These are phyloP conservation scores for Cosmopolites sordidus DNA, from an alignment of 2,888 invertebrate genomes.

Conservation along the genomic window DNA sequence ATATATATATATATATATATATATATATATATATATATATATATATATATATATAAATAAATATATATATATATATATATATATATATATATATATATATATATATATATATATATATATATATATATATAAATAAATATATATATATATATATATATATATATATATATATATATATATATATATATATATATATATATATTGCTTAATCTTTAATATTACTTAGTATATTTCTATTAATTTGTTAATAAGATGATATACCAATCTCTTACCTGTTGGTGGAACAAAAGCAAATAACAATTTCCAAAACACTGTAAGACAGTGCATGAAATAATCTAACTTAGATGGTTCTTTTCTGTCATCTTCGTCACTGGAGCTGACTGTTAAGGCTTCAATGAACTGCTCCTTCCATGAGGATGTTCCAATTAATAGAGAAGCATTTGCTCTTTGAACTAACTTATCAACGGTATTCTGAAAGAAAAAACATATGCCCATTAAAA, in stretches of 20 bases:
- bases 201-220: too few species aligned
- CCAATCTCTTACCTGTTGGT: conserved; percentile 74
- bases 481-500: neutral
- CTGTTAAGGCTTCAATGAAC: conserved; percentile 93
- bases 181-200: too few species aligned
- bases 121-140: too few species aligned
- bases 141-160: too few species aligned
- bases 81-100: too few species aligned
- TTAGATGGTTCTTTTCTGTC: conserved; percentile 73
- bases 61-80: too few species aligned
- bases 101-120: too few species aligned
- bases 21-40: too few species aligned
- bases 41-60: too few species aligned
- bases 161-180: too few species aligned
- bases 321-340: conserved; percentile 92
- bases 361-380: conserved; percentile 76
- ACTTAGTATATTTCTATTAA: too few species aligned
- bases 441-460: conserved; percentile 94
- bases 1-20: too few species aligned
- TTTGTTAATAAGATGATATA: neutral
- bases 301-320: conserved; percentile 97
- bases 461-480: conserved; percentile 87
- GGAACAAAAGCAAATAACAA: conserved; percentile 95
- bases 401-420: conserved; percentile 99
- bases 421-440: conserved; percentile 87